Conservation (phyloP, 2,888 invertebrate genomes). For the Diaperis boleti region DNA sequence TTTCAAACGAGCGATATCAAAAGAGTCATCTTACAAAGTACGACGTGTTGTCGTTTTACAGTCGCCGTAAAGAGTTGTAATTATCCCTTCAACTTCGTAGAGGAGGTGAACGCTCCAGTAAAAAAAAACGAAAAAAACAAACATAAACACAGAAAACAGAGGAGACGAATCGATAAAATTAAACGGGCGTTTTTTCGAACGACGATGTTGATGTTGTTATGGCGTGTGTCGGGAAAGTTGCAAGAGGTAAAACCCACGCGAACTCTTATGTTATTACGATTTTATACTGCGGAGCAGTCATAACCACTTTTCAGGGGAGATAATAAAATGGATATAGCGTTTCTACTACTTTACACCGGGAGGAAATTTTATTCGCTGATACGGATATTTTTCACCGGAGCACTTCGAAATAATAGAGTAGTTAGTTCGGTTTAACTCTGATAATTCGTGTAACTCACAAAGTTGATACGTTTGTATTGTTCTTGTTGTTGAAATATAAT, state of each 20-base stretch:
- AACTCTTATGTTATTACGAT: conserved; percentile 20
- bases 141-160: too few relatives aligned
- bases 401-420: not conserved
- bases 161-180: conserved; percentile 26
- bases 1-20: too few relatives aligned
- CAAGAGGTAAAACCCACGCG: conserved; percentile 28
- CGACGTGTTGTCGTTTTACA: too few relatives aligned
- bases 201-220: conserved; percentile 27
- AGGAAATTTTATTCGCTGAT: conserved; percentile 12
- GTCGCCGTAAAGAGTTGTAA: too few relatives aligned
- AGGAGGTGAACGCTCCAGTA: too few relatives aligned
- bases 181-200: conserved; percentile 25
- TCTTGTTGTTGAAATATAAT: too few relatives aligned
- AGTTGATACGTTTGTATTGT: too few relatives aligned
- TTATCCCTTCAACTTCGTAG: too few relatives aligned
- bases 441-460: too few relatives aligned
- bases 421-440: too few relatives aligned
- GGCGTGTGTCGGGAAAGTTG: conserved; percentile 25
- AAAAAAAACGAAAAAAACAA: too few relatives aligned
- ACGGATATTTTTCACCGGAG: not conserved
- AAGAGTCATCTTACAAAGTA: too few relatives aligned
- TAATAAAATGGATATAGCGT: conserved; percentile 15
- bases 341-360: conserved; percentile 2
- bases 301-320: conserved; percentile 18
- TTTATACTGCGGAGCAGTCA: conserved; percentile 16